Evolutionary conservation across 2,888 invertebrate species (phyloP).

Genomic region (Sussaba pulchella): DNA sequence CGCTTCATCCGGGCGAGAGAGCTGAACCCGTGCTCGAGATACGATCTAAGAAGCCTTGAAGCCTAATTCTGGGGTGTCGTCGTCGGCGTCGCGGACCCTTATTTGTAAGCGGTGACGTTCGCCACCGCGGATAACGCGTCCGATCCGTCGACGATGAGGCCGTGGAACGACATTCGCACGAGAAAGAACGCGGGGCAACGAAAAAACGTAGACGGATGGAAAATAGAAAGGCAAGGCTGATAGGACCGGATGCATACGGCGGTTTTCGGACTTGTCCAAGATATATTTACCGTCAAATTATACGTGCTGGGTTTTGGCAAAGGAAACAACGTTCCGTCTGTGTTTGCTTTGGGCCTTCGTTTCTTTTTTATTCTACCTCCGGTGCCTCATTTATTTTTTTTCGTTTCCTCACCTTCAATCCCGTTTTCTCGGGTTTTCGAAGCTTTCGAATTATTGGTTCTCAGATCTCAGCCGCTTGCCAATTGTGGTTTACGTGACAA

Average conservation of each 20-base stretch:
- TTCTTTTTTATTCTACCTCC: background rate
- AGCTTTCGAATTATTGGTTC: background rate
- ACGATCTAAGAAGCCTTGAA: conserved; percentile 77
- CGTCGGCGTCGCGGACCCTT: conserved; percentile 74
- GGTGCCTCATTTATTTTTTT: background rate
- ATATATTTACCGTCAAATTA: conserved; percentile 44
- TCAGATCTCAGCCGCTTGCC: background rate
- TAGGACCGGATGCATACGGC: conserved; percentile 33
- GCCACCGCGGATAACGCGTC: conserved; percentile 68
- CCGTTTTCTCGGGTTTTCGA: background rate
- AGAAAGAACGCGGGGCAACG: background rate
- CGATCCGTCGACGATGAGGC: conserved; percentile 47
- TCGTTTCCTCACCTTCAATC: background rate
- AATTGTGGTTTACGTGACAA: background rate
- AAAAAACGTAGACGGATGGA: background rate
- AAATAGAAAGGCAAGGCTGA: conserved; percentile 27
- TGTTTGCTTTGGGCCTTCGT: conserved; percentile 2
- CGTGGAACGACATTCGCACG: conserved; percentile 18
- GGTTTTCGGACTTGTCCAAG: conserved; percentile 25
- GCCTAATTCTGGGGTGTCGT: conserved; percentile 78
- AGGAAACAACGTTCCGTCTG: conserved; percentile 5
- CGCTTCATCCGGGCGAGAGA: conserved; percentile 64
- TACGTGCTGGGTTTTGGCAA: conserved; percentile 39
- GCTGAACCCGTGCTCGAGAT: conserved; percentile 69
- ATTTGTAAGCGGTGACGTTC: conserved; percentile 80